These are phyloP conservation scores for Malurus elegans DNA, from an alignment of 2,113 vertebrate species.

Conservation along the genomic window DNA sequence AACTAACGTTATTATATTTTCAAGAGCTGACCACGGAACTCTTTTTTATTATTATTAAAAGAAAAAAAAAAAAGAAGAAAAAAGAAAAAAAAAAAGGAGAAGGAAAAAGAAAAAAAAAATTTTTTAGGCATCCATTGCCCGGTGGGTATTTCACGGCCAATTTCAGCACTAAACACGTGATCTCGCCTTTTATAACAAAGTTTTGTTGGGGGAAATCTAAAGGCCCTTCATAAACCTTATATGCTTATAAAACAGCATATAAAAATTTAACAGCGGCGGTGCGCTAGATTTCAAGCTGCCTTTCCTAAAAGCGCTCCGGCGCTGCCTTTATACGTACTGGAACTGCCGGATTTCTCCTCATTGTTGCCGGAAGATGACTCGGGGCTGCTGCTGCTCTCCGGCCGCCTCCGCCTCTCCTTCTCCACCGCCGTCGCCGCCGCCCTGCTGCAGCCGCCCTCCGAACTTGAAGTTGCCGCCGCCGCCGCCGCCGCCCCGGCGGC, in stretches of 20 bases:
- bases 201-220: conserved; percentile 98
- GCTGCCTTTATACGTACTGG: conserved; percentile 94
- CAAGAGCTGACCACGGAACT: conserved; percentile 64
- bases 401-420: conserved; percentile 77
- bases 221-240: conserved; percentile 98
- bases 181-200: conserved; percentile 96
- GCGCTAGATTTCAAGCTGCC: conserved; percentile 84
- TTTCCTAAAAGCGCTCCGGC: conserved; percentile 81
- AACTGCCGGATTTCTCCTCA: conserved; percentile 91
- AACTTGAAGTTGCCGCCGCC: conserved; percentile 81
- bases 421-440: conserved; percentile 75
- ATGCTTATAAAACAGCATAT: conserved; percentile 99
- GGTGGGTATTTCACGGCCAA: conserved; percentile 96
- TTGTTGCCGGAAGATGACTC: conserved; percentile 94
- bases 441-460: conserved; percentile 80
- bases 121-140: conserved; percentile 76
- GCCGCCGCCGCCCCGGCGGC: conserved; percentile 75
- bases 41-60: conserved; percentile 5
- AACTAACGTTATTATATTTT: conserved; percentile 70
- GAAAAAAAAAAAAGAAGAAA: neutral
- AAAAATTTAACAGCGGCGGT: conserved; percentile 96
- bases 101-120: neutral
- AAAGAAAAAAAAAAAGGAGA: neutral
- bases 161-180: conserved; percentile 99
- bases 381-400: conserved; percentile 90